A percentile compares a stretch with the other conserved stretches of the same genome.
Evolutionary conservation across 1,140 invertebrate species (phyloP).

Genomic region (Brachionus manjavacas): DNA sequence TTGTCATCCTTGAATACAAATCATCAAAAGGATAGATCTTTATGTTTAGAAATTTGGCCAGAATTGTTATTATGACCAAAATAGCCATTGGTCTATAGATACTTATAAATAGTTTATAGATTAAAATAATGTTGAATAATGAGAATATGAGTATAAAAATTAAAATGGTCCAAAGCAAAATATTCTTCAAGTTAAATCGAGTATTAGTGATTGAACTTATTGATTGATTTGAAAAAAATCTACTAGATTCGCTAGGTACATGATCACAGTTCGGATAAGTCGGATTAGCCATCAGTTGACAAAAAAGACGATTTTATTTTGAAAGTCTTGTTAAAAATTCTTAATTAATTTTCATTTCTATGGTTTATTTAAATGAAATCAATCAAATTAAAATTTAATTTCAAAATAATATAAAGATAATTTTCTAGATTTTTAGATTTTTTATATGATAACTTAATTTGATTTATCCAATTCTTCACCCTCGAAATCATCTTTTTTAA

Average conservation of each 20-base stretch:
- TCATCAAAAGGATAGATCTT: slow-evolving; percentile 8
- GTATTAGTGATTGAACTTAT: slow-evolving; percentile 46
- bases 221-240: not conserved
- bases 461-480: no score
- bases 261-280: not conserved
- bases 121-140: not conserved
- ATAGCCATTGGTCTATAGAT: slow-evolving; percentile 48
- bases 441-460: no score
- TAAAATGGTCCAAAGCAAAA: not conserved
- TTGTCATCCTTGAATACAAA: slow-evolving; percentile 15
- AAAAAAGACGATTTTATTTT: not conserved
- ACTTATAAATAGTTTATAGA: not conserved
- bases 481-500: no score
- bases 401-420: no score
- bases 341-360: not conserved
- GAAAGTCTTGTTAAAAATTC: not conserved
- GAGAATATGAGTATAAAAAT: not conserved
- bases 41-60: slow-evolving; percentile 43
- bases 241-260: not conserved
- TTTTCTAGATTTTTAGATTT: no score
- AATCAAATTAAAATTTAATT: no score
- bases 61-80: slow-evolving; percentile 45
- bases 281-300: not conserved
- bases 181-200: not conserved
- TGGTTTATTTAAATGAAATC: not conserved